Evolutionary conservation across 2,113 vertebrate genomes (phyloP), one percentile per base, ranked within the genome.

Genomic region (Pelecanoides urinatrix): DNA sequence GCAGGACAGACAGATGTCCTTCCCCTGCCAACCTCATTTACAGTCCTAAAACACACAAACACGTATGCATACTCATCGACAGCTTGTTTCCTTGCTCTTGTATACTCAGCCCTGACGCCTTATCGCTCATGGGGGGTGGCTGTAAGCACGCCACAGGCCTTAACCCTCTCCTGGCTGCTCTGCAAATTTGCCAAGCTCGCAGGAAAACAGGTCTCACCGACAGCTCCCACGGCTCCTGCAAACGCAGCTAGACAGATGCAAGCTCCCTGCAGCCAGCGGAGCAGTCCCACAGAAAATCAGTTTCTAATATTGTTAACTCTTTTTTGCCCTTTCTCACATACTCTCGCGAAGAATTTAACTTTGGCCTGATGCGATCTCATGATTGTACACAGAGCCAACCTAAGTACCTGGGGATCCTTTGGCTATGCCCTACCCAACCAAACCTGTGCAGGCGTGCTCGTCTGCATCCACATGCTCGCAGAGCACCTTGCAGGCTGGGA

Each of bases 401-500:
- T n/a, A 50, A 53, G 50, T 40, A 84, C 15, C 6, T 2, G 5
- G n/a, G 32, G 61, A 75, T 10, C 5, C 50, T 81, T 45, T 27
- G 56, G 29, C 17, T 45, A 16, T 15, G 21, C 16, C 38, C 29
- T n/a, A 14, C 27, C 52, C 26, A 30, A 45, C 73, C 10, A 26
- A 45, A 63, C 13, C 56, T 36, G 13, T 9, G 15, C 61, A 63
- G 36, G 27, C 8, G 27, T 1, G 4, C 11, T 47, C 5, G 2
- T 17, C 36, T 44, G 30, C 1, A 1, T 20, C 47, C 36, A 2
- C 2, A 5, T 0, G 2, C 13, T 45, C 3, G 3, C 19, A 40
- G 22, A 78, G 55, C 36, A 59, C 21, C 40, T 61, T 34, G 27
- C 34, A 78, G 52, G 17, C 38, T 34, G 40, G 42, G n/a, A 62